phyloP scores from a whole-genome alignment of 2,888 invertebrate species.

The Incurvaria masculella region DNA sequence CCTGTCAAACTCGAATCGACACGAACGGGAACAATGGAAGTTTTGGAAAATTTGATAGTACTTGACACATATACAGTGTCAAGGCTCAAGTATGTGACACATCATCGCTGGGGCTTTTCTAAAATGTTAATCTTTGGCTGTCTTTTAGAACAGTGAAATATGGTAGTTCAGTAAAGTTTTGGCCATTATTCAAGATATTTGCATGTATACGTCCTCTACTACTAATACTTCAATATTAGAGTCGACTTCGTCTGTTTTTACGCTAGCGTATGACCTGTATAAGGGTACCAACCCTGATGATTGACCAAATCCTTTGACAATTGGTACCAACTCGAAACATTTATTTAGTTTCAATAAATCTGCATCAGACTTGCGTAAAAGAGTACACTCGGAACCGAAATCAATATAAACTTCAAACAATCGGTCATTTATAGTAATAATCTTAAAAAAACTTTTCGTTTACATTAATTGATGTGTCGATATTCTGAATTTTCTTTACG shows the following conservation, averaged over 20 bases:
- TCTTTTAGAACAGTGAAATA: conserved; percentile 4
- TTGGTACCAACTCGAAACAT: conserved; percentile 8
- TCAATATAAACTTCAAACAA: conserved; percentile 9
- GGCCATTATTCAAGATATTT: conserved; percentile 1
- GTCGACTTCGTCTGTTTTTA: conserved; percentile 7
- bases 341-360: conserved; percentile 4
- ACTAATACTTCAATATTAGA: conserved; percentile 2
- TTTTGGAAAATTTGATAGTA: not conserved
- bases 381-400: conserved; percentile 14
- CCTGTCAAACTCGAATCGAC: conserved; percentile 7
- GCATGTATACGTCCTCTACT: not conserved
- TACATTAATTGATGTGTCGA: not conserved
- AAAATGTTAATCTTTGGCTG: conserved; percentile 9
- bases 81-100: conserved; percentile 1
- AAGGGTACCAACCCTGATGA: conserved; percentile 10
- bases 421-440: conserved; percentile 4
- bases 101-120: conserved; percentile 10
- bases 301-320: conserved; percentile 14
- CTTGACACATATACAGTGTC: not conserved
- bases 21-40: not conserved
- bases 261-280: conserved; percentile 7
- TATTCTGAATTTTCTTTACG: conserved; percentile 6
- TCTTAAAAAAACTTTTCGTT: conserved; percentile 13
- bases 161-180: conserved; percentile 5
- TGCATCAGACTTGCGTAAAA: conserved; percentile 10